Evolutionary conservation across 2,797 vertebrate species (phyloP).

Genomic region (Geotrypetes seraphini): DNA sequence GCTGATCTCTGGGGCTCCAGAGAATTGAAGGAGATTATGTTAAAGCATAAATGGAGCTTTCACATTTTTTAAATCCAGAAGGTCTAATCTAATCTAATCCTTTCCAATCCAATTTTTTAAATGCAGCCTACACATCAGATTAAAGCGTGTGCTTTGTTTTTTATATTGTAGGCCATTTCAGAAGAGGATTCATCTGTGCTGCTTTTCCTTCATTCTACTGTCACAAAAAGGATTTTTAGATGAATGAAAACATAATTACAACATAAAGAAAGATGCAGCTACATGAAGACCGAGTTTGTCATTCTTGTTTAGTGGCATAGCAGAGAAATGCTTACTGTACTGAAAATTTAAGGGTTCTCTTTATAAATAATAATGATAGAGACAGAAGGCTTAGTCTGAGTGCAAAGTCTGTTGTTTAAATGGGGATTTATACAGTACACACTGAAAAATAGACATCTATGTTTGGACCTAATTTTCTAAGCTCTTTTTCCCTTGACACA

Average conservation of each 20-base stretch:
- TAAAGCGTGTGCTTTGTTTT: conserved; percentile 75
- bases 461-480: no score
- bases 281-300: neutral
- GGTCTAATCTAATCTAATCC: conserved; percentile 96
- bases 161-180: conserved; percentile 80
- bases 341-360: neutral
- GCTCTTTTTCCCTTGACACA: no score
- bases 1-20: conserved; percentile 62
- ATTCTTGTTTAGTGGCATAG: neutral
- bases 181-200: conserved; percentile 72
- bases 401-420: neutral
- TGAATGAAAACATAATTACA: neutral
- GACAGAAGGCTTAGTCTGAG: fast-evolving
- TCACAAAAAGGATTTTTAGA: no score
- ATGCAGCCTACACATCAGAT: conserved; percentile 93
- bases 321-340: neutral
- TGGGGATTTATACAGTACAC: no score
- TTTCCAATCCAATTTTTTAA: conserved; percentile 96
- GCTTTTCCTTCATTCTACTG: conserved; percentile 15
- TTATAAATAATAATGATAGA: neutral
- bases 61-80: conserved; percentile 86
- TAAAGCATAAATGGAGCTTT: conserved; percentile 88
- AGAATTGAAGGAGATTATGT: conserved; percentile 87
- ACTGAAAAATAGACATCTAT: no score
- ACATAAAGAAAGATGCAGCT: neutral